A percentile compares a stretch with the other conserved stretches of the same genome.
These are phyloP conservation scores for Drosophila infuscata DNA, from an alignment of 2,888 invertebrate species.

Conservation along the genomic window DNA sequence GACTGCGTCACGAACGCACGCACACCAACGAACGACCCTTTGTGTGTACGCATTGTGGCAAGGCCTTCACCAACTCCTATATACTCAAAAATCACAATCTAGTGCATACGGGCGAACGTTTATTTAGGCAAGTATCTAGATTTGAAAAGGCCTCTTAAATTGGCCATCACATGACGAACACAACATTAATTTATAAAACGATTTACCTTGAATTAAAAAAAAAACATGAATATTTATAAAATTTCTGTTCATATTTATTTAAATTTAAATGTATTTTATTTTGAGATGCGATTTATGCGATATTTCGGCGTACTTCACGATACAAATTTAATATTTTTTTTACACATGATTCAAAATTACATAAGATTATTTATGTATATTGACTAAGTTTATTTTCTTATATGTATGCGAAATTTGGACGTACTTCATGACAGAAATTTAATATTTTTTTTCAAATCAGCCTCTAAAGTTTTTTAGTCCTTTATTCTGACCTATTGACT, in stretches of 20 bases:
- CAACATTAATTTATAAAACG: neutral
- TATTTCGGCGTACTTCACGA: neutral
- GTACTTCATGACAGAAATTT: neutral
- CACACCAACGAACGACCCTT: slow-evolving; percentile 82
- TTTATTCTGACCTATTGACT: too few species aligned
- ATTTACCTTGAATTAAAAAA: neutral
- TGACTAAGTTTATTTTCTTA: neutral
- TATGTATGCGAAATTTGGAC: neutral
- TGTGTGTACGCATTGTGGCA: slow-evolving; percentile 73
- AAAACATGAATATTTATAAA: neutral
- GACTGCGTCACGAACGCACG: slow-evolving; percentile 78
- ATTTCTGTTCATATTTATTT: neutral
- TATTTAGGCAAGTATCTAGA: slow-evolving; percentile 63
- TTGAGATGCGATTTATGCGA: neutral
- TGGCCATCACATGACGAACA: neutral
- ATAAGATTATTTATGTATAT: too few species aligned
- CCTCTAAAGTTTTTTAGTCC: neutral
- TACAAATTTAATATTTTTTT: neutral
- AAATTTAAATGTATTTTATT: neutral
- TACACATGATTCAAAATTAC: neutral
- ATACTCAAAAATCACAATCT: slow-evolving; percentile 82
- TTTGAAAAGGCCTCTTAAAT: neutral
- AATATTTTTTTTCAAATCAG: neutral
- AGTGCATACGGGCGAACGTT: slow-evolving; percentile 79
- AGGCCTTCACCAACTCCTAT: slow-evolving; percentile 79